A percentile compares a stretch with the other conserved stretches of the same genome.
phyloP scores from a whole-genome alignment of 1,140 invertebrate genomes.

The Neodiprion lecontei region DNA sequence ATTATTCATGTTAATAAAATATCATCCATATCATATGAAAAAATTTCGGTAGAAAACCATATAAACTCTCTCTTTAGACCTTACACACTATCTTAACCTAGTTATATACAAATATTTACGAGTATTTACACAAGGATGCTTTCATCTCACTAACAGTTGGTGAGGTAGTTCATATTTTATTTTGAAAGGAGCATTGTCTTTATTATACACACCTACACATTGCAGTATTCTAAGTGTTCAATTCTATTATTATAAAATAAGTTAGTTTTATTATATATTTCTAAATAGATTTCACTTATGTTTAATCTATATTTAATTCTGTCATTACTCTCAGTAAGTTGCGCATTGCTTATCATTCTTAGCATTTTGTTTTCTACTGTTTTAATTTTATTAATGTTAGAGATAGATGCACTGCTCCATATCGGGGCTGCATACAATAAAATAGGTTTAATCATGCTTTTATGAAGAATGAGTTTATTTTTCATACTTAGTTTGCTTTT shows the following conservation, averaged over 20 bases:
- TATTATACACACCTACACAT: background rate
- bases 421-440: slow-evolving; percentile 28
- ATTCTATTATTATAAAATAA: slow-evolving; percentile 15
- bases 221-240: slow-evolving; percentile 4
- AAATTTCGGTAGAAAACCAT: too few relatives aligned
- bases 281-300: background rate
- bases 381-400: slow-evolving; percentile 19
- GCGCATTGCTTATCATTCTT: slow-evolving; percentile 16
- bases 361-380: slow-evolving; percentile 29
- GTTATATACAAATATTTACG: too few relatives aligned
- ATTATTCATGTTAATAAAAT: too few relatives aligned
- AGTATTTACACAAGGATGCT: too few relatives aligned
- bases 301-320: slow-evolving; percentile 6
- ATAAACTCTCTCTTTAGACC: too few relatives aligned
- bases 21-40: too few relatives aligned
- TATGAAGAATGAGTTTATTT: slow-evolving; percentile 26
- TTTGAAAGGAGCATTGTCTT: slow-evolving; percentile 3
- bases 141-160: background rate
- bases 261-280: slow-evolving; percentile 13
- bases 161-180: slow-evolving; percentile 25
- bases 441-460: slow-evolving; percentile 21
- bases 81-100: too few relatives aligned
- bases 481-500: slow-evolving; percentile 25
- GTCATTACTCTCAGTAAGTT: background rate
- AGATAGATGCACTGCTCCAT: slow-evolving; percentile 25